These are phyloP conservation scores for Chloroceryle amazona DNA, from an alignment of 2,797 vertebrate species.

Conservation along the genomic window DNA sequence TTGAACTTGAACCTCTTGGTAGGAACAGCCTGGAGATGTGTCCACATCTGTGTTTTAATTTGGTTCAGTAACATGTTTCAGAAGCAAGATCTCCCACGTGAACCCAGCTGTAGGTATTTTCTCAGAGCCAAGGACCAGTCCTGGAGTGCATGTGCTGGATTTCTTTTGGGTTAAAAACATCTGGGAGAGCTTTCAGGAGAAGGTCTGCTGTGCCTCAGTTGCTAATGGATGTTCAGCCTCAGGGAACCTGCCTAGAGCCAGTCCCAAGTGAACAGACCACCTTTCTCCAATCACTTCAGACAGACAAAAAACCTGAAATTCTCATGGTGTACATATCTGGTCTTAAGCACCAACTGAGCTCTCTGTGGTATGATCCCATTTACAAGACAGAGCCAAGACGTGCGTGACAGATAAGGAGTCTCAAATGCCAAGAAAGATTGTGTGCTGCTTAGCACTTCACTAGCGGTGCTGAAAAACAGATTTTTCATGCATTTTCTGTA, in stretches of 20 bases:
- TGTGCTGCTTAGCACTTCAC: not conserved
- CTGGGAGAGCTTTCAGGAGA: not conserved
- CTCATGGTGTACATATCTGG: not conserved
- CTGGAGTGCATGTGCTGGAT: rapidly evolving
- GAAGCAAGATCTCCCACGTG: not conserved
- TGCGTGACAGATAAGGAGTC: not conserved
- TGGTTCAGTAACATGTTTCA: not conserved
- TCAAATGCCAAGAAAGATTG: slow-evolving; percentile 2
- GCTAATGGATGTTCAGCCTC: not conserved
- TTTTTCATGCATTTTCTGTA: not conserved
- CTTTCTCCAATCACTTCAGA: rapidly evolving
- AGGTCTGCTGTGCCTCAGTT: no score
- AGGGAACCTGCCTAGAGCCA: not conserved
- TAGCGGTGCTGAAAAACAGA: not conserved
- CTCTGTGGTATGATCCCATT: not conserved
- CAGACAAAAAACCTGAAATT: not conserved
- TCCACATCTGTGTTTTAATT: not conserved
- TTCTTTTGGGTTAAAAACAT: not conserved
- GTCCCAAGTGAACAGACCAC: not conserved
- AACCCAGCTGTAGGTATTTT: not conserved
- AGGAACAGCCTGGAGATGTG: not conserved
- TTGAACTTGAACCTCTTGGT: not conserved
- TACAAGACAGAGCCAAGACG: not conserved
- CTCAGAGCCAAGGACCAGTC: not conserved
- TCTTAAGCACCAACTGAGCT: not conserved